A percentile compares a stretch with the other conserved stretches of the same genome.
These are phyloP conservation scores for Mohoua ochrocephala DNA, from an alignment of 2,113 vertebrate species.

Conservation along the genomic window DNA sequence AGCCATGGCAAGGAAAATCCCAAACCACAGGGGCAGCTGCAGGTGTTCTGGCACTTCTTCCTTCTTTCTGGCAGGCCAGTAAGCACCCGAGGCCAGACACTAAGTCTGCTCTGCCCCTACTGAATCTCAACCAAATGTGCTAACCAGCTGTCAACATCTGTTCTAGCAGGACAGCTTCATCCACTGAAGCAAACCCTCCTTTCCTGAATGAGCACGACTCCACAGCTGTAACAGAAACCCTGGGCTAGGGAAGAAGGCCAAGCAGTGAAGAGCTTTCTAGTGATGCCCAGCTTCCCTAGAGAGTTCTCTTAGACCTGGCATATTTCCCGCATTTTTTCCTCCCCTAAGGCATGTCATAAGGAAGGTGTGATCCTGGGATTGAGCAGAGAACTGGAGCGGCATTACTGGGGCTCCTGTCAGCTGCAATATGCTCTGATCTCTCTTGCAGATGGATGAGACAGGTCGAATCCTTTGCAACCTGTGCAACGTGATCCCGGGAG, in stretches of 20 bases:
- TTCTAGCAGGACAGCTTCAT: background rate
- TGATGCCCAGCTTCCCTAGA: background rate
- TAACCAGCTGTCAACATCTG: background rate
- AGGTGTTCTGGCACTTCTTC: background rate
- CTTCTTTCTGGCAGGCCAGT: background rate
- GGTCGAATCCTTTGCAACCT: constrained; percentile 89
- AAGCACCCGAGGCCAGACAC: background rate
- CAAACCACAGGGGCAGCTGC: background rate
- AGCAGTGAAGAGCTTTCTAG: background rate
- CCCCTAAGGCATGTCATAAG: background rate
- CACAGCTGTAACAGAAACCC: background rate
- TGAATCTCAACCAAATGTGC: background rate
- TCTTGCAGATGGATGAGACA: constrained; percentile 85
- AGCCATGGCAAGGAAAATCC: background rate
- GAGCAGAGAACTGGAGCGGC: background rate
- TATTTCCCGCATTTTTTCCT: background rate
- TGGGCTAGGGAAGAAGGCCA: background rate
- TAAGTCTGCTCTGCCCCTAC: background rate
- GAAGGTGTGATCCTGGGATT: background rate
- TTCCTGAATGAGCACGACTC: background rate
- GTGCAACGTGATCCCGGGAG: constrained; percentile 87
- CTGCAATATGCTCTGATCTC: background rate
- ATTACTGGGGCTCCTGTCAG: background rate
- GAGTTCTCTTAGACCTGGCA: background rate
- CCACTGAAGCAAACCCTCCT: background rate